Evolutionary conservation across 2,797 vertebrate species (phyloP).

Genomic region (Gila robusta): DNA sequence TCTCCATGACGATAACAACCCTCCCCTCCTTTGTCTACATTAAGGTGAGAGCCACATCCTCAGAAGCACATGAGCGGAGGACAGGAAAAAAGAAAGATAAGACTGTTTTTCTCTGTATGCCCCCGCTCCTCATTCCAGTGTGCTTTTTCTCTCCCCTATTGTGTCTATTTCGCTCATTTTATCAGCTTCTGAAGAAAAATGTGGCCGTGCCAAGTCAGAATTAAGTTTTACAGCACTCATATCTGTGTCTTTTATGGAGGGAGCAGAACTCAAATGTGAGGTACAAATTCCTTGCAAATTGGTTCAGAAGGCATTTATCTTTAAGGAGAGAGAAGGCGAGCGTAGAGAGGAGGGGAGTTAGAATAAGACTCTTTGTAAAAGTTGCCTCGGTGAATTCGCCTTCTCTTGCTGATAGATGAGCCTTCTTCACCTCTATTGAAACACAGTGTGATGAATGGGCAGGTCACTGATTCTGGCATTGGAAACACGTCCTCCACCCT

Average conservation of each 20-base stretch:
- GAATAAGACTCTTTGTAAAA: conserved; percentile 43
- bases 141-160: conserved; percentile 47
- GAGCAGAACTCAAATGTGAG: conserved; percentile 46
- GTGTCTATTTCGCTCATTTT: conserved; percentile 34
- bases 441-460: conserved; percentile 75
- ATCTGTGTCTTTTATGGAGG: conserved; percentile 46
- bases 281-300: conserved; percentile 44
- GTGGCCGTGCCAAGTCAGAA: conserved; percentile 47
- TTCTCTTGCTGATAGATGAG: conserved; percentile 50
- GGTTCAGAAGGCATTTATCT: conserved; percentile 56
- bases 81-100: conserved; percentile 55
- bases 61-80: conserved; percentile 40
- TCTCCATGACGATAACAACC: conserved; percentile 68
- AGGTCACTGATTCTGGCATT: conserved; percentile 75
- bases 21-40: conserved; percentile 65
- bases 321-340: conserved; percentile 12
- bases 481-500: conserved; percentile 57
- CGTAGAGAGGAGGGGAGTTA: conserved; percentile 7
- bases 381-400: conserved; percentile 52
- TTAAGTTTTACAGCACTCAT: conserved; percentile 49
- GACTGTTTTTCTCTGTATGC: conserved; percentile 40
- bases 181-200: conserved; percentile 55
- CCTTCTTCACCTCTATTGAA: conserved; percentile 58
- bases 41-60: conserved; percentile 60
- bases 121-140: conserved; percentile 30